Evolutionary conservation across 2,888 invertebrate genomes (phyloP), one percentile per base, ranked within the genome.

Genomic region (Cryptops parisi): DNA sequence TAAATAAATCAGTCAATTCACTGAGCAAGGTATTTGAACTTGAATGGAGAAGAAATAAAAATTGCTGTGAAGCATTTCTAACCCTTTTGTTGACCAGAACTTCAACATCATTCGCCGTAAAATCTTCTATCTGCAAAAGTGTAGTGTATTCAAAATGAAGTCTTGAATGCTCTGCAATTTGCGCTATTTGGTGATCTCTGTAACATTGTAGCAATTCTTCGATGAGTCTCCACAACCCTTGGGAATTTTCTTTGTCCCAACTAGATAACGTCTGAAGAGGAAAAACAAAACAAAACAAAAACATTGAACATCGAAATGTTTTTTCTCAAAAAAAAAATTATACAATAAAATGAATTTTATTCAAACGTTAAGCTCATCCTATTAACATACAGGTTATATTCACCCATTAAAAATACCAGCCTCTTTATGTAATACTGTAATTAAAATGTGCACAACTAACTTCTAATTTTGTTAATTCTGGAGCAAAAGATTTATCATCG

Each of bases 401-500:
- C n/a, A n/a, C n/a, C n/a, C n/a, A n/a, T n/a, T n/a, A n/a, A n/a
- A n/a, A n/a, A n/a, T n/a, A n/a, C n/a, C n/a, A n/a, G n/a, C n/a
- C n/a, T n/a, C n/a, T n/a, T n/a, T n/a, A n/a, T n/a, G n/a, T n/a
- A n/a, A n/a, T n/a, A n/a, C n/a, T n/a, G n/a, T 33, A 33, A 33
- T 9, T 15, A 33, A 15, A 33, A 33, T 33, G 15, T 33, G 33
- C 6, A 17, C 43, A n/a, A n/a, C 6, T 41, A 5, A n/a, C 43
- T 41, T 41, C 19, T 41, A n/a, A 41, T 9, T 5, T 41, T 9
- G 19, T 19, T 41, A 21, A 71, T 64, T 76, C 77, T 52, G 70
- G 73, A 24, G 79, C 67, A 66, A 84, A 84, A 47, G 70, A 72
- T 40, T 78, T 76, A 65, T 83, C 81, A 59, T 80, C 76, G 67